A percentile compares a stretch with the other conserved stretches of the same genome.
phyloP scores from a whole-genome alignment of 2,113 vertebrate species.

The zebrafish (Danio rerio) region DNA sequence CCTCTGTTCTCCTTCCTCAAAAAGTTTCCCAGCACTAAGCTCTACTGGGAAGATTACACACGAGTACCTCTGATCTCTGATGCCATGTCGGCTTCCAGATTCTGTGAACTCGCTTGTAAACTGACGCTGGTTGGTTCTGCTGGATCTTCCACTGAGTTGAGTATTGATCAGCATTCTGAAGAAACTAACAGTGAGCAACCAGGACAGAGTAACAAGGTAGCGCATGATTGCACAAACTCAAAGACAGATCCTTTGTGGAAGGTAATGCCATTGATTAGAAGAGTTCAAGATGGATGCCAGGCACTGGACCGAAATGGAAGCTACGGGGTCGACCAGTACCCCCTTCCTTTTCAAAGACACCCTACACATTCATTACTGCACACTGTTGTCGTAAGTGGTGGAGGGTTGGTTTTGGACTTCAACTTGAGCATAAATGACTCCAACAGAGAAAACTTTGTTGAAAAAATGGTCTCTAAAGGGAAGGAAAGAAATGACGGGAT shows the following conservation, averaged over 20 bases:
- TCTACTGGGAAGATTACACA: constrained; percentile 80
- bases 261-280: constrained; percentile 65
- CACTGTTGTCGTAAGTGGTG: constrained; percentile 71
- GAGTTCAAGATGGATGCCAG: constrained; percentile 70
- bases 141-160: constrained; percentile 31
- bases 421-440: constrained; percentile 68
- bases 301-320: constrained; percentile 64
- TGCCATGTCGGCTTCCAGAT: constrained; percentile 72
- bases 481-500: constrained; percentile 62
- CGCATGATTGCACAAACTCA: constrained; percentile 10
- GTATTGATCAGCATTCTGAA: constrained; percentile 9
- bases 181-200: background rate
- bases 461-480: constrained; percentile 69
- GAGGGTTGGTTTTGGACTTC: constrained; percentile 73
- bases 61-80: constrained; percentile 77
- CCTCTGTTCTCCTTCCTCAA: constrained; percentile 14
- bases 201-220: background rate
- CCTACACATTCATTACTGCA: constrained; percentile 65
- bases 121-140: constrained; percentile 65
- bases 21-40: constrained; percentile 76
- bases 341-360: constrained; percentile 65
- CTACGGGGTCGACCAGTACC: constrained; percentile 74
- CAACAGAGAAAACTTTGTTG: constrained; percentile 69
- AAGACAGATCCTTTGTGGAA: constrained; percentile 73
- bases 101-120: constrained; percentile 66